phyloP scores from a whole-genome alignment of 1,140 invertebrate species.

The Physella acuta region DNA sequence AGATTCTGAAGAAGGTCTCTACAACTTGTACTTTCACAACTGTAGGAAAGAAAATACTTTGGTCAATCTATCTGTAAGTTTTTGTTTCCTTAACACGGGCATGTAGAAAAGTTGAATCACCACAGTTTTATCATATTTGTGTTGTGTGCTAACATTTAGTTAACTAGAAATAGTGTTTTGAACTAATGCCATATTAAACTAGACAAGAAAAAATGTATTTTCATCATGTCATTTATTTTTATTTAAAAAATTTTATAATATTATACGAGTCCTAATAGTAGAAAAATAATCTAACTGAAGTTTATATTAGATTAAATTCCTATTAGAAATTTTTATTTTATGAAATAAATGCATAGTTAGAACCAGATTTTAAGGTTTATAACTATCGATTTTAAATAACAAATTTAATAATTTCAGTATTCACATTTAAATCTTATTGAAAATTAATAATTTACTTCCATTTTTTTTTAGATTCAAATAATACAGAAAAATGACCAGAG shows the following conservation, averaged over 20 bases:
- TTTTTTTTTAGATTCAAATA: slow-evolving; percentile 64
- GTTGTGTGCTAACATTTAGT: not conserved
- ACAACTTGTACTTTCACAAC: slow-evolving; percentile 94
- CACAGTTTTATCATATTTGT: not conserved
- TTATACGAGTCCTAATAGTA: not conserved
- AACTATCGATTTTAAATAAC: no score
- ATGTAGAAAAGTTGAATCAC: not conserved
- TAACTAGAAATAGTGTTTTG: not conserved
- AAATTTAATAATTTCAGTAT: no score
- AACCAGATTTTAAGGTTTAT: no score
- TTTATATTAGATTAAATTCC: no score
- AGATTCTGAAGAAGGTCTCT: slow-evolving; percentile 84
- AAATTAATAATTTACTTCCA: not conserved
- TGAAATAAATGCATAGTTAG: no score
- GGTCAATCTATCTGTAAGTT: slow-evolving; percentile 70
- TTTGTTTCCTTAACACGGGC: not conserved
- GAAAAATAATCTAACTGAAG: no score
- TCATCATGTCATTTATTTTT: not conserved
- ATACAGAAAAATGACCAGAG: slow-evolving; percentile 78
- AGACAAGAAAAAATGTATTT: not conserved
- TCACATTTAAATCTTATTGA: no score
- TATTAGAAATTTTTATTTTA: no score
- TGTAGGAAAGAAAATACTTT: slow-evolving; percentile 69
- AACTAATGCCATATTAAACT: not conserved
- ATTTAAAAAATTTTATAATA: not conserved